Percentiles rank a stretch among this genome's conserved stretches.
Evolutionary conservation across 1,140 invertebrate species (phyloP).

Genomic region (Probaryconus sp.): DNA sequence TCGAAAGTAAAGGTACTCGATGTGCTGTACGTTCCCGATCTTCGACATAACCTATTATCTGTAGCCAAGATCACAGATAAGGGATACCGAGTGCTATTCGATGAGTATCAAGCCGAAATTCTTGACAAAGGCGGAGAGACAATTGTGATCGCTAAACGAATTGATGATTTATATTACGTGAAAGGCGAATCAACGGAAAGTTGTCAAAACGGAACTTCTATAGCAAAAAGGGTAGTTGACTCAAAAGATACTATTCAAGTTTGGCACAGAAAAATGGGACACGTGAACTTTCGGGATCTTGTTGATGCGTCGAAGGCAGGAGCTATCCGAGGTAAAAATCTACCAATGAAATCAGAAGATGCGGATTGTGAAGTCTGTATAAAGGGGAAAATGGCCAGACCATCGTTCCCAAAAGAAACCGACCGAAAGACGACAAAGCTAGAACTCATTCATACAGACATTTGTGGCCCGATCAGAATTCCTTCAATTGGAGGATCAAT

Average conservation of each 20-base stretch:
- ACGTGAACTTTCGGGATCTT: conserved; percentile 16
- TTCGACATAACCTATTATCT: conserved; percentile 16
- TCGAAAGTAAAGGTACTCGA: conserved; percentile 6
- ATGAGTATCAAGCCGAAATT: neutral
- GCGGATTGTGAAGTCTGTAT: conserved; percentile 8
- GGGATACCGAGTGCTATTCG: conserved; percentile 3
- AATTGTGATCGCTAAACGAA: conserved; percentile 1
- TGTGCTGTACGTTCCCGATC: conserved; percentile 9
- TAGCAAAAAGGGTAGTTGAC: neutral
- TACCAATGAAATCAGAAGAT: neutral
- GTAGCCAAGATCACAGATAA: conserved; percentile 20
- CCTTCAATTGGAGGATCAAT: too few relatives aligned
- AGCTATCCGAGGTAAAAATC: neutral
- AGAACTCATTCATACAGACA: too few relatives aligned
- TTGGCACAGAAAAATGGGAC: conserved; percentile 19
- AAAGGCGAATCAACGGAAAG: neutral
- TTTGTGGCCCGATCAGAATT: too few relatives aligned
- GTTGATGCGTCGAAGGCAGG: neutral
- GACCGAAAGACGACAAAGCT: too few relatives aligned
- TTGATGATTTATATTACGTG: conserved; percentile 8
- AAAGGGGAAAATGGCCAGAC: conserved; percentile 14
- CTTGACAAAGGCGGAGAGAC: neutral
- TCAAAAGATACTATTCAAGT: neutral
- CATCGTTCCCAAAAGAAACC: too few relatives aligned
- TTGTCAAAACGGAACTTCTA: neutral